phyloP scores from a whole-genome alignment of 2,888 invertebrate species.

The Cosmia pyralina region DNA sequence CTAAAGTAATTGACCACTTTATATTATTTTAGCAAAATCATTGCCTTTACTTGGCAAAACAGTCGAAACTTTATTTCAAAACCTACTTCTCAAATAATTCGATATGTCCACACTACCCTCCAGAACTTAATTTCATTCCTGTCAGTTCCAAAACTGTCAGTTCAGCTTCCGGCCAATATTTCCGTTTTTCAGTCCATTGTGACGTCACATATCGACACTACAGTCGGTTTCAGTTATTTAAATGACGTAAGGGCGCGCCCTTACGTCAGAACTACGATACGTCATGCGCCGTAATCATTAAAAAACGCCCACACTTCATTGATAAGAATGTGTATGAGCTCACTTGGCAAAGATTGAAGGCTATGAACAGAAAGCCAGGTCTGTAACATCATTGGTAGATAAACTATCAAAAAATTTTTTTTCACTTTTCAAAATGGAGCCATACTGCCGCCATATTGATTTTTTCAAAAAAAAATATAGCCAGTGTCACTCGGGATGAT shows the following conservation, averaged over 20 bases:
- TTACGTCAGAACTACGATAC: constrained; percentile 10
- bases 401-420: not conserved
- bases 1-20: no score
- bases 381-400: not conserved
- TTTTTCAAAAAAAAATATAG: no score
- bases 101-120: not conserved
- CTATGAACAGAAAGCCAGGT: not conserved
- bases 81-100: not conserved
- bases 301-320: constrained; percentile 28
- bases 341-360: constrained; percentile 9
- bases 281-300: constrained; percentile 29
- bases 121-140: constrained; percentile 26
- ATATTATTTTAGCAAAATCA: not conserved
- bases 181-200: constrained; percentile 26
- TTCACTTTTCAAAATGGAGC: no score
- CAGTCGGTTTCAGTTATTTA: constrained; percentile 1
- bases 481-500: no score
- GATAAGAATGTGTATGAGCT: not conserved
- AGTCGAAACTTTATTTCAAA: not conserved
- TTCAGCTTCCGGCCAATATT: constrained; percentile 14
- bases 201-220: constrained; percentile 8
- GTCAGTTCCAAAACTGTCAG: constrained; percentile 38
- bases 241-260: constrained; percentile 3
- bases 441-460: no score
- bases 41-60: not conserved